Evolutionary conservation across 2,797 vertebrate genomes (phyloP).

Genomic region (Melanotaenia boesemani): DNA sequence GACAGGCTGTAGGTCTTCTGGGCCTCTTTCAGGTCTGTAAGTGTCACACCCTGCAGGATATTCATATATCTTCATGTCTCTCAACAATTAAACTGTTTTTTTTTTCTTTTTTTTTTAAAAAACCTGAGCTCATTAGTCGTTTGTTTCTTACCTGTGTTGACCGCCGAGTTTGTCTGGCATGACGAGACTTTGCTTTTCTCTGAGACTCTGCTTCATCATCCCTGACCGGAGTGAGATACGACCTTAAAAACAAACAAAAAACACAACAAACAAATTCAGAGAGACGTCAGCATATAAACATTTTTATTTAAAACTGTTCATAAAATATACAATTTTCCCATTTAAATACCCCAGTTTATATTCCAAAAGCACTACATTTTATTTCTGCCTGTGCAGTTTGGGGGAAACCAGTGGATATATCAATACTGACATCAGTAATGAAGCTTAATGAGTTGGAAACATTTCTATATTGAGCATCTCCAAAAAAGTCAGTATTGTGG

Average conservation of each 20-base stretch:
- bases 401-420: neutral
- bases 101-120: neutral
- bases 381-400: neutral
- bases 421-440: neutral
- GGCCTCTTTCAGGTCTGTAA: slow-evolving; percentile 92
- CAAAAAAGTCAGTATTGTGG: neutral
- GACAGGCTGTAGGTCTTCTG: slow-evolving; percentile 85
- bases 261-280: neutral
- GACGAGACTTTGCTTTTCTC: slow-evolving; percentile 92
- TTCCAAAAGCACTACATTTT: neutral
- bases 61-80: slow-evolving; percentile 16
- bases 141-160: slow-evolving; percentile 88
- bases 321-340: neutral
- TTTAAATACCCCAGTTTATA: neutral
- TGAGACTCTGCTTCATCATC: slow-evolving; percentile 95
- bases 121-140: neutral
- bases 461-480: neutral
- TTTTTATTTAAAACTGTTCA: too few relatives aligned
- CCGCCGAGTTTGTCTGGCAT: slow-evolving; percentile 92
- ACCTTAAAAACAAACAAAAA: slow-evolving; percentile 50
- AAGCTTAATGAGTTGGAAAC: neutral
- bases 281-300: neutral
- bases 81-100: slow-evolving; percentile 5
- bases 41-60: slow-evolving; percentile 88
- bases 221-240: slow-evolving; percentile 87